Evolutionary conservation across 2,888 invertebrate genomes (phyloP).

Genomic region (Sthenelais limicola): DNA sequence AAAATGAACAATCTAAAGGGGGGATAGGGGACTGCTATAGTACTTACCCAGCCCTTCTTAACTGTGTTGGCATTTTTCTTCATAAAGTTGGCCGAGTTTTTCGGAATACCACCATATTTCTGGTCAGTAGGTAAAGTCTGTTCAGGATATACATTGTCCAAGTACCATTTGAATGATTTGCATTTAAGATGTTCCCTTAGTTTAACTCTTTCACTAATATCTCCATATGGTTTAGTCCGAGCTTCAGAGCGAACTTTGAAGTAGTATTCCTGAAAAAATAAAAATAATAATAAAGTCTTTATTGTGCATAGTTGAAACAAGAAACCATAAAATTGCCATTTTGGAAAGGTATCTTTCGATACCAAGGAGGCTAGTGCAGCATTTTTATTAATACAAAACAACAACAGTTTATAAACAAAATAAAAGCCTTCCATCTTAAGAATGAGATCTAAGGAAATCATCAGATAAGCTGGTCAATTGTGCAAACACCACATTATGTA

Average conservation of each 20-base stretch:
- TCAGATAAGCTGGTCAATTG: too few relatives aligned
- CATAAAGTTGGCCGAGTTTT: conserved; percentile 10
- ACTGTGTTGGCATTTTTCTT: conserved; percentile 34
- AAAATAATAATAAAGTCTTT: too few relatives aligned
- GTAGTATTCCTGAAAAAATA: conserved; percentile 80
- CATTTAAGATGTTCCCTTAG: conserved; percentile 84
- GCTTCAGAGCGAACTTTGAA: conserved; percentile 79
- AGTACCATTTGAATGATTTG: conserved; percentile 86
- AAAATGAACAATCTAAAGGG: background rate
- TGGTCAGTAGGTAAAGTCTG: conserved; percentile 52
- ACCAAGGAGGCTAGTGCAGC: too few relatives aligned
- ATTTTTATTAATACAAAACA: too few relatives aligned
- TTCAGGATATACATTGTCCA: conserved; percentile 82
- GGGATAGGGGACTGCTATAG: background rate
- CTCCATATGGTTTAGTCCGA: conserved; percentile 78
- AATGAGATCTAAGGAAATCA: too few relatives aligned
- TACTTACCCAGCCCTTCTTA: conserved; percentile 43
- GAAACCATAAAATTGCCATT: too few relatives aligned
- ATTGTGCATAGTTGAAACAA: too few relatives aligned
- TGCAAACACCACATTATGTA: too few relatives aligned
- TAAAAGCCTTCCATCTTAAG: too few relatives aligned
- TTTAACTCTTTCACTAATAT: conserved; percentile 82
- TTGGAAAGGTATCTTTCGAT: too few relatives aligned
- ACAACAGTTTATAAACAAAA: too few relatives aligned
- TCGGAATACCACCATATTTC: conserved; percentile 37